Evolutionary conservation across 2,888 invertebrate genomes (phyloP), one percentile per base, ranked within the genome.

Genomic region (Pherbina coryleti): DNA sequence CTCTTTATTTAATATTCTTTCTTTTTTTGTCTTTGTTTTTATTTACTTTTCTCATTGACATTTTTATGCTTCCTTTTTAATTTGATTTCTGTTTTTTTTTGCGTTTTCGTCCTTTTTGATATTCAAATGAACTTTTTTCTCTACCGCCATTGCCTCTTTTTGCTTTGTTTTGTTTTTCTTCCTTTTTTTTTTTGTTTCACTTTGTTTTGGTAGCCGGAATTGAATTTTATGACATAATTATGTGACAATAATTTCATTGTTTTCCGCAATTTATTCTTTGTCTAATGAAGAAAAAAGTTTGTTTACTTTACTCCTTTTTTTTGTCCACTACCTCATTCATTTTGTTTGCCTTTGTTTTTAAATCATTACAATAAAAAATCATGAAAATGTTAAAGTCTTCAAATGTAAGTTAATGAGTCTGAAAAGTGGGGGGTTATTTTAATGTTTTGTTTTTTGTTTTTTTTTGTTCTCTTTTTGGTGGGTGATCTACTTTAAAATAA

Each of bases 161-260:
- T 22, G 37, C 8, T 37, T 37, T 37, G 37, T 44, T 44, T 11
- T 31, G 3, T 51, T 51, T n/a, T 51, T 51, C 7, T 14, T 22
- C 9, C 8, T 28, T 4, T 25, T 25, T 25, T 60, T 60, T 14
- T 22, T 9, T 31, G 17, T 37, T 19, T 8, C 67, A 44, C 67
- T 53, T 51, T 66, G 14, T 53, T 31, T 66, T 25, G 14, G 19
- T 11, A 31, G 7, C 31, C 60, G 19, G 22, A 49, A 49, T 44
- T 73, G 60, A 44, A 49, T 76, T 77, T 77, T 64, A 72, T 77
- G 71, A 72, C 66, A 72, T 77, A 77, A 77, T 72, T 77, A 77
- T 53, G 72, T 72, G 76, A 72, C 76, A 72, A 55, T 77, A 72
- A 71, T 64, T 77, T 55, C 71, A 64, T 77, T 77, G 76, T 77